These are phyloP conservation scores for Lepidonotus clava DNA, from an alignment of 2,888 invertebrate species.

Conservation along the genomic window DNA sequence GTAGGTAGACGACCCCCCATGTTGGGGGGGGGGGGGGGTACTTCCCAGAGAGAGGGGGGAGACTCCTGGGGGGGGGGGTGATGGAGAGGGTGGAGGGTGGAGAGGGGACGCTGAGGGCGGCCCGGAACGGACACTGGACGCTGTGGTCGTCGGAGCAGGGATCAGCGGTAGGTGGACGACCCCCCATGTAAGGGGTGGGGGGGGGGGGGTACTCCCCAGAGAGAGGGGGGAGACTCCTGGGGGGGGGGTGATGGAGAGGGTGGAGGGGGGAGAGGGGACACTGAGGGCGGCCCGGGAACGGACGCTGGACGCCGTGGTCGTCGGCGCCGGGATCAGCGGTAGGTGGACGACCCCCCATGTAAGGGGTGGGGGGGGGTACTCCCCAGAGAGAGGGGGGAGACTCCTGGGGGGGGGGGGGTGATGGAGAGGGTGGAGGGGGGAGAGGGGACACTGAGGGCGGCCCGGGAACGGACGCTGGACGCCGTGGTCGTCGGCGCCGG, in stretches of 20 bases:
- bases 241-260: too few relatives aligned
- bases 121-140: conserved; percentile 28
- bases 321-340: conserved; percentile 55
- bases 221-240: too few relatives aligned
- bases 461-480: conserved; percentile 31
- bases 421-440: neutral
- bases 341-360: too few relatives aligned
- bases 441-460: conserved; percentile 31
- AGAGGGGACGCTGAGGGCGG: conserved; percentile 33
- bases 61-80: neutral
- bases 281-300: conserved; percentile 32
- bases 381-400: too few relatives aligned
- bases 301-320: conserved; percentile 19
- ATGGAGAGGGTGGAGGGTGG: neutral
- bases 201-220: too few relatives aligned
- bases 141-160: conserved; percentile 46
- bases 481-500: conserved; percentile 44
- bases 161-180: conserved; percentile 52
- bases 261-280: too few relatives aligned
- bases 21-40: too few relatives aligned
- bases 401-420: neutral
- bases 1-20: too few relatives aligned
- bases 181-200: too few relatives aligned
- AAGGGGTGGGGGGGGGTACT: too few relatives aligned
- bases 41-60: too few relatives aligned